These are phyloP conservation scores for Florisuga fusca DNA, from an alignment of 2,797 vertebrate species.

Conservation along the genomic window DNA sequence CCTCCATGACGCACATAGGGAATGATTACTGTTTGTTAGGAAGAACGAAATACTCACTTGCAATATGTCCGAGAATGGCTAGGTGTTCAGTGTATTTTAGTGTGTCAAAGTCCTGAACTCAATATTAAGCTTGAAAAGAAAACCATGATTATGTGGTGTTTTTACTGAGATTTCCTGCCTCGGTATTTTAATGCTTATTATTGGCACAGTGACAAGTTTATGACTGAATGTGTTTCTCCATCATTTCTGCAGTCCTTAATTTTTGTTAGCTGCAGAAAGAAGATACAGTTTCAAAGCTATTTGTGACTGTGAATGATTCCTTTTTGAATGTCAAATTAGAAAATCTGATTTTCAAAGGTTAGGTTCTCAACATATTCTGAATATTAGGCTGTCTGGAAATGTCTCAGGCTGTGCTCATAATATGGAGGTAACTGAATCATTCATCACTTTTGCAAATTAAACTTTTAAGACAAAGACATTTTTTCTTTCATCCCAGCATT, in stretches of 20 bases:
- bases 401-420: neutral
- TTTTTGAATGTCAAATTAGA: neutral
- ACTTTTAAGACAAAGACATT: conserved; percentile 6
- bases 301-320: neutral
- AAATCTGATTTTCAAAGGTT: conserved; percentile 30
- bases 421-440: conserved; percentile 9
- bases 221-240: neutral
- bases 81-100: neutral
- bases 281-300: conserved; percentile 32
- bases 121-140: neutral
- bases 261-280: neutral
- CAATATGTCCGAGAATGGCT: neutral
- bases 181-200: neutral
- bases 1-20: neutral
- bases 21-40: neutral
- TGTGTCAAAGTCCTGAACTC: neutral
- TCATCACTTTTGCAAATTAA: conserved; percentile 50
- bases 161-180: neutral
- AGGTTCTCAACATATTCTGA: neutral
- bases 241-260: neutral
- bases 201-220: neutral
- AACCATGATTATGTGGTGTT: neutral
- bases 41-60: neutral
- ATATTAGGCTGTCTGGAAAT: neutral
- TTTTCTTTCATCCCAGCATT: neutral